A percentile compares a stretch with the other conserved stretches of the same genome.
Conservation (phyloP, 2,113 vertebrate genomes). For the Lanius ludovicianus region DNA sequence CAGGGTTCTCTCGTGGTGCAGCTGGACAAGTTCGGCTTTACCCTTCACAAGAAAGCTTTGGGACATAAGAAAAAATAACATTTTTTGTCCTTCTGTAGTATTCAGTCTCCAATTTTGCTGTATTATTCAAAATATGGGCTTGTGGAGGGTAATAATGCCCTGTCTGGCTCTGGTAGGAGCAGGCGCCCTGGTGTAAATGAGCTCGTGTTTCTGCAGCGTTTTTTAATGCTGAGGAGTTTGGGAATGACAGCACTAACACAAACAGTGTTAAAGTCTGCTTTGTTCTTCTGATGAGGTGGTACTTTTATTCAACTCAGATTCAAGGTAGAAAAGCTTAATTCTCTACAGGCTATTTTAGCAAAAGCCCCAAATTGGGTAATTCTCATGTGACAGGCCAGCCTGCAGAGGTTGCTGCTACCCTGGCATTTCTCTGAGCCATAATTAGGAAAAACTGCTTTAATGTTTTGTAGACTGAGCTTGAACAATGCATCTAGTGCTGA, state of each 20-base stretch:
- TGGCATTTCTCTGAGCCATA: background rate
- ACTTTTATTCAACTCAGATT: background rate
- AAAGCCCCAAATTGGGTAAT: background rate
- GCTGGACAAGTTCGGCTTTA: rapidly evolving
- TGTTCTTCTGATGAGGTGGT: background rate
- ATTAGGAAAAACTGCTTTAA: background rate
- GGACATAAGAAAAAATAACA: background rate
- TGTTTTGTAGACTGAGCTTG: background rate
- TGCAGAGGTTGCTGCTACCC: background rate
- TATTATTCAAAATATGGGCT: background rate
- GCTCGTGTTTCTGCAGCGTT: background rate
- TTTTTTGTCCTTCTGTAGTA: background rate
- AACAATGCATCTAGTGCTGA: background rate
- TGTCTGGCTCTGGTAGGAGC: background rate
- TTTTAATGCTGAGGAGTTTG: background rate
- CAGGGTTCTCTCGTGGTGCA: background rate
- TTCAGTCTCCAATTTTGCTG: background rate
- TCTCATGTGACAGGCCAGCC: background rate
- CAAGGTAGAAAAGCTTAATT: background rate
- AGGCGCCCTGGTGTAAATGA: background rate
- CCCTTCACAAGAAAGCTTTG: background rate
- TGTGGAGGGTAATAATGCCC: background rate
- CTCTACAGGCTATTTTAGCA: background rate
- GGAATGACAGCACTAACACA: background rate
- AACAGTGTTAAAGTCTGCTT: background rate